Percentiles rank a stretch among this genome's conserved stretches.
Conservation (phyloP, 2,797 vertebrate genomes). For the Chanos chanos region DNA sequence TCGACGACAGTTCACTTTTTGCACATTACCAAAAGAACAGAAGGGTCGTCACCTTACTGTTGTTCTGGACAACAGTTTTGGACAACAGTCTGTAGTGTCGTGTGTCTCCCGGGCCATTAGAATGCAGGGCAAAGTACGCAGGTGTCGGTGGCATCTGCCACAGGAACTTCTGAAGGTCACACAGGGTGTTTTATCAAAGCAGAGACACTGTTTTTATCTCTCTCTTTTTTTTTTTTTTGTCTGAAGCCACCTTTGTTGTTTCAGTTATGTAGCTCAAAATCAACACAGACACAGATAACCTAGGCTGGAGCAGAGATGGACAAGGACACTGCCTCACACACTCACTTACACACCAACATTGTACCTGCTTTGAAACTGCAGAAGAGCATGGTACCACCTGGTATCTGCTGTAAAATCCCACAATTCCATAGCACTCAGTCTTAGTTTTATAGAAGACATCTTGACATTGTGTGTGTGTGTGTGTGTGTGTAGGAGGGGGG, state of each 20-base stretch:
- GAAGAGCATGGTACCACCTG: too few species aligned
- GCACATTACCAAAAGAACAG: slow-evolving; percentile 13
- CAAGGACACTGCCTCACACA: too few species aligned
- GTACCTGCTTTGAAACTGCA: too few species aligned
- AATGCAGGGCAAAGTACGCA: slow-evolving; percentile 47
- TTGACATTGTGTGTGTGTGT: slow-evolving; percentile 15
- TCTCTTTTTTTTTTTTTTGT: too few species aligned
- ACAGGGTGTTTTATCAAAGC: slow-evolving; percentile 16
- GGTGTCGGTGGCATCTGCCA: slow-evolving; percentile 41
- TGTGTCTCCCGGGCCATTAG: slow-evolving; percentile 49
- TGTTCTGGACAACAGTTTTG: too few species aligned
- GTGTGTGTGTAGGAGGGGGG: slow-evolving; percentile 21
- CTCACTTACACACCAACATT: too few species aligned
- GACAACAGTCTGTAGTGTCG: slow-evolving; percentile 39
- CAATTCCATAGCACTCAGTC: too few species aligned
- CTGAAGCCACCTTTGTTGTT: too few species aligned
- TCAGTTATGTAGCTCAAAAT: too few species aligned
- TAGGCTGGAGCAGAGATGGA: too few species aligned
- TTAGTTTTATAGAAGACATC: slow-evolving; percentile 14
- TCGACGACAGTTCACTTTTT: neutral
- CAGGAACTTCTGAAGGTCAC: slow-evolving; percentile 47
- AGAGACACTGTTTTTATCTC: neutral
- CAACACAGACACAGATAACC: too few species aligned
- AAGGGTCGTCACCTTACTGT: neutral
- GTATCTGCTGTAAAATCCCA: too few species aligned